Evolutionary conservation across 2,797 vertebrate genomes (phyloP), one percentile per base, ranked within the genome.

Genomic region (Lutjanus argentimaculatus): DNA sequence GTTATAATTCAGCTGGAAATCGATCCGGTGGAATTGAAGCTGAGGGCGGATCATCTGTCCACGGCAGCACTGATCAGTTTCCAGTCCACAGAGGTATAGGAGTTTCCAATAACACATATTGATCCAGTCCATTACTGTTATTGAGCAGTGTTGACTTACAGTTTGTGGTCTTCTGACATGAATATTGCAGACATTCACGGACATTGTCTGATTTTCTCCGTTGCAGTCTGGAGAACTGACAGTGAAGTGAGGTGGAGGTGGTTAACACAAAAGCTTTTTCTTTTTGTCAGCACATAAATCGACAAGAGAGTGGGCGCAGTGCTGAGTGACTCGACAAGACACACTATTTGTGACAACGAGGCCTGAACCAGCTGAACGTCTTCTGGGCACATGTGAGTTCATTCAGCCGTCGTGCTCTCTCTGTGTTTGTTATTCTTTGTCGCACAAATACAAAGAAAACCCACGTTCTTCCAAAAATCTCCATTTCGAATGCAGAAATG

Each of bases 81-180:
- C 49, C 72, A 79, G 43, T 75, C 63, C 79, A 66, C 57, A 56
- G 73, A 87, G 66, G 64, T 66, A 45, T 59, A 5, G 52, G 71
- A 63, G 76, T 77, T 77, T 88, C 88, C 85, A 77, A 79, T 85
- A 82, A 80, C 75, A 80, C 21, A 57, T 77, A 89, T 80, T 73
- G 87, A 90, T 81, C 80, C 68, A 25, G 36, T 77, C 72, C 75
- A 75, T 90, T 87, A 79, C 67, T 49, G 71, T 72, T 83, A 82
- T 65, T 84, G 68, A 79, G 69, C 30, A 19, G 77, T 52, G 74
- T 46, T 55, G 76, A 25, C 63, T 73, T 83, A 55, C 61, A 71
- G 67, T 69, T 83, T 71, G 53, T 74, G 55, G 71, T 67, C 53
- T 48, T 66, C 57, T 75, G 43, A 73, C 45, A 56, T 72, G 64